A percentile compares a stretch with the other conserved stretches of the same genome.
These are phyloP conservation scores for Charanyca ferruginea DNA, from an alignment of 2,888 invertebrate species.

Conservation along the genomic window DNA sequence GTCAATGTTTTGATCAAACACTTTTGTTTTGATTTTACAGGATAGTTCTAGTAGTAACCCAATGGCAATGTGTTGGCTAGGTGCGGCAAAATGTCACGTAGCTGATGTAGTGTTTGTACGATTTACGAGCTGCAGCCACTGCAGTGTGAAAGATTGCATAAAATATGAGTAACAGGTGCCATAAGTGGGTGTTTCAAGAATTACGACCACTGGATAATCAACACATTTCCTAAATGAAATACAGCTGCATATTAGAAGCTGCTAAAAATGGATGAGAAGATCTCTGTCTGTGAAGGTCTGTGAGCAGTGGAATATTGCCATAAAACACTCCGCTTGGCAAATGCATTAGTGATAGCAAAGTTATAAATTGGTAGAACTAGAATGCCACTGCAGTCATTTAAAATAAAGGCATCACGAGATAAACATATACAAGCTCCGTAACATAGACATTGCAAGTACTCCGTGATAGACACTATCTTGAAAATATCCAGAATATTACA, in stretches of 20 bases:
- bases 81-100: constrained; percentile 14
- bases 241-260: background rate
- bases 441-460: background rate
- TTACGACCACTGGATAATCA: constrained; percentile 10
- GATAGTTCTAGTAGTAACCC: background rate
- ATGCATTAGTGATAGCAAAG: background rate
- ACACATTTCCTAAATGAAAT: constrained; percentile 4
- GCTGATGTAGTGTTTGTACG: constrained; percentile 13
- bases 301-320: background rate
- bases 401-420: background rate
- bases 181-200: constrained; percentile 30
- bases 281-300: constrained; percentile 3
- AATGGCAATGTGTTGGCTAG: constrained; percentile 27
- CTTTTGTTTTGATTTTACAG: constrained; percentile 7
- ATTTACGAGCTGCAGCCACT: constrained; percentile 15
- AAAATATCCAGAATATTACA: constrained; percentile 4
- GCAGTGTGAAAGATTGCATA: constrained; percentile 30
- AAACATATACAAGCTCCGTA: too few species aligned
- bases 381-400: background rate
- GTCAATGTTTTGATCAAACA: constrained; percentile 18
- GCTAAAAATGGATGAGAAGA: constrained; percentile 12
- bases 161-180: constrained; percentile 39
- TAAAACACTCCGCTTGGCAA: background rate
- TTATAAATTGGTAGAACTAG: background rate
- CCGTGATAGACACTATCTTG: background rate